Base-by-base conservation (phyloP, 92 coral and sea anemone species). In the Phenganax marumi region DNA sequence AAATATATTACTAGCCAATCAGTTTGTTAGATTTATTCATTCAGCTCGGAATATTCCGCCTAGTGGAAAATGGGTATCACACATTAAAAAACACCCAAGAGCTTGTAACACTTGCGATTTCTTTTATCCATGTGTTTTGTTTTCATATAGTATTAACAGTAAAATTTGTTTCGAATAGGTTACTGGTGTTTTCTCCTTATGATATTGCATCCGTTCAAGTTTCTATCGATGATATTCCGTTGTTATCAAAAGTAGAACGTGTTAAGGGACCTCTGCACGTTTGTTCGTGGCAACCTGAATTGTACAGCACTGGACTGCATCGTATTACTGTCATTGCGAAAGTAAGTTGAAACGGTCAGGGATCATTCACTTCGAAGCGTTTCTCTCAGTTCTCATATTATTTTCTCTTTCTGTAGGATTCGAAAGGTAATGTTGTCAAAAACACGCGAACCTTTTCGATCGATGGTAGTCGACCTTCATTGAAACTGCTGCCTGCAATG, bases 391-490 rank as follows among this genome's bases (percentile, higher is more conserved):
- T 51, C 12, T 12, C 43, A 47, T 24, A 62, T 19, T 22, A 9
- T 26, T 62, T 61, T 69, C 17, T 68, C 53, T 53, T 69, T 22
- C 58, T n/a, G 4, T 75, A 95, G 98, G 98, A 95, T 64, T 64
- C 87, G 6, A 57, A 80, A 43, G 98, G 97, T 13, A 90, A 90
- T 12, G 66, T 75, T 17, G 88, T 81, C 57, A 63, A 73, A 76
- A 82, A 78, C 57, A 83, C 90, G 60, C 98, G 91, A 61, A 52
- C 87, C 18, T 95, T 95, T 48, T 95, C 98, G 0, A 24, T 95
- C 68, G 98, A 95, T 81, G 98, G 98, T 3, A 87, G 97, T 16
- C 90, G 98, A 8, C 97, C 98, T 16, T 84, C 86, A 3, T 84
- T 95, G 73, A 87, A 85, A 65, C 84, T 95, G 2, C 76, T 95